Conservation (phyloP, 2,113 vertebrate species). For the Phainopepla nitens region DNA sequence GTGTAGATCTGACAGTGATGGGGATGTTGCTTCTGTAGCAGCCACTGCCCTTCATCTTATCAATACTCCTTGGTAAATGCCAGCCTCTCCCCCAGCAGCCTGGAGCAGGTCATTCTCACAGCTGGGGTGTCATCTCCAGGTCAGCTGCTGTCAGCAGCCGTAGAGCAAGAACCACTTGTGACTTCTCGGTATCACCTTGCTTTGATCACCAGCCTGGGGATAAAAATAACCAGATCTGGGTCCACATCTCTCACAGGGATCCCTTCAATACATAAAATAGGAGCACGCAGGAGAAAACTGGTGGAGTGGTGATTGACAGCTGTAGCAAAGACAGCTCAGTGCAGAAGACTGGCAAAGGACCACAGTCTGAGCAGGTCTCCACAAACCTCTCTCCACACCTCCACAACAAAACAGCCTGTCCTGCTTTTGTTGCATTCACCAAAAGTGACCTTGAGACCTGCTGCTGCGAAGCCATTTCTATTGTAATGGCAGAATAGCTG, state of each 20-base stretch:
- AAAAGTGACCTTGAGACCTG: background rate
- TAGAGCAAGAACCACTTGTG: background rate
- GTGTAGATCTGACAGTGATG: background rate
- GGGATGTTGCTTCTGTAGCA: background rate
- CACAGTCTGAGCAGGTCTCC: background rate
- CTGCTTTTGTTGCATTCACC: background rate
- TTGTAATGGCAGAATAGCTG: background rate
- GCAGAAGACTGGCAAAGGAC: background rate
- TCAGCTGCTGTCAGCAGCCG: background rate
- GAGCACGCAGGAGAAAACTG: background rate
- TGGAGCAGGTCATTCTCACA: background rate
- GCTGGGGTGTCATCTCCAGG: background rate
- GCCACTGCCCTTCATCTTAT: background rate
- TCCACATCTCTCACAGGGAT: background rate
- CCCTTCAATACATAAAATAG: background rate
- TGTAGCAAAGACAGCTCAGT: background rate
- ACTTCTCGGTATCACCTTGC: background rate
- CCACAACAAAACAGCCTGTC: background rate
- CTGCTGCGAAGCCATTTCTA: background rate
- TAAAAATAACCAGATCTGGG: background rate
- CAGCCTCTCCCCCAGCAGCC: background rate
- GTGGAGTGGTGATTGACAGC: rapidly evolving
- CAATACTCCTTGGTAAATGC: background rate
- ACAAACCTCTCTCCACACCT: background rate
- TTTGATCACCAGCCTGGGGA: background rate